Percentiles rank a stretch among this genome's conserved stretches.
Evolutionary conservation across 2,797 vertebrate species (phyloP).

Genomic region (Streptopelia turtur): DNA sequence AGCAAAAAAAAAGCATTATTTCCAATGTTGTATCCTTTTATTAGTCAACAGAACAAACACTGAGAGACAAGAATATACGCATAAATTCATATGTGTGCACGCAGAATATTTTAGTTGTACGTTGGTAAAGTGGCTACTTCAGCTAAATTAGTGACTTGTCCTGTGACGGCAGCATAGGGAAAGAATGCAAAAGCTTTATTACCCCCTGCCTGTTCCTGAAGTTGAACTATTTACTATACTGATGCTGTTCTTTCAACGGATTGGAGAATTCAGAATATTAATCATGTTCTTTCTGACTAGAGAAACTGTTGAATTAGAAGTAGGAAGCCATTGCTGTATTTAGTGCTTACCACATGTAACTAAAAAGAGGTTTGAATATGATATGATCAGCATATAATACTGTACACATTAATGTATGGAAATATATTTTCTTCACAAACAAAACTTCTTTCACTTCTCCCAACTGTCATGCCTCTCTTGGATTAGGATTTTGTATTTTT

Average conservation of each 20-base stretch:
- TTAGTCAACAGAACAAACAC: background rate
- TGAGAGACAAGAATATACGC: background rate
- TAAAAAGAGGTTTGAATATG: background rate
- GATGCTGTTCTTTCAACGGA: background rate
- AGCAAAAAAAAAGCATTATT: background rate
- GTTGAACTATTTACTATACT: background rate
- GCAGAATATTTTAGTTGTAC: background rate
- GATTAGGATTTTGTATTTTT: background rate
- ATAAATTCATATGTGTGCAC: background rate
- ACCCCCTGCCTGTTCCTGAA: background rate
- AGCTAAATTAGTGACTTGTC: background rate
- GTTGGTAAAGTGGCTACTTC: background rate
- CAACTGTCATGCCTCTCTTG: background rate
- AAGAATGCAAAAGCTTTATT: background rate
- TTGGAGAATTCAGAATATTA: background rate
- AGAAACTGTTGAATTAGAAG: background rate
- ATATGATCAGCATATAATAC: background rate
- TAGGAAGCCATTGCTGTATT: background rate
- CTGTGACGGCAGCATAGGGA: background rate
- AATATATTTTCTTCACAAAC: background rate
- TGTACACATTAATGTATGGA: background rate
- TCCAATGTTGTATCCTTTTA: background rate
- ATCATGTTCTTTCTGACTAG: background rate
- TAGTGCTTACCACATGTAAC: background rate
- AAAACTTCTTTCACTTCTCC: background rate